Conservation (phyloP, 2,888 invertebrate genomes). For the Paralinhomoeus sp. region DNA sequence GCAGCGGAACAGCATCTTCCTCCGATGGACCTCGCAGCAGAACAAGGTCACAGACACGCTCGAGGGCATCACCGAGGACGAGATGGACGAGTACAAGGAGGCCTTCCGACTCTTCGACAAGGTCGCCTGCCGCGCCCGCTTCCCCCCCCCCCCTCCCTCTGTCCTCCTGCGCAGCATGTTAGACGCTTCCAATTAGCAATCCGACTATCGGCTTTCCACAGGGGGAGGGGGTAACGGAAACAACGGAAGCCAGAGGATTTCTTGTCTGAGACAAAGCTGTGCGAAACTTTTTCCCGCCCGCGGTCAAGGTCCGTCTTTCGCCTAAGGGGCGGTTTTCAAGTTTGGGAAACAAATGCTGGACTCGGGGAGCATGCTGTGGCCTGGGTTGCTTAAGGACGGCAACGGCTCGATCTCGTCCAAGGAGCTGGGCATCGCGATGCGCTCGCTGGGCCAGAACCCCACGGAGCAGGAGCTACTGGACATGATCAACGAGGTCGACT, state of each 20-base stretch:
- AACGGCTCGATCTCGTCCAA: slow-evolving; percentile 25
- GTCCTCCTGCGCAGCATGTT: too few relatives aligned
- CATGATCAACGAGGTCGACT: slow-evolving; percentile 21
- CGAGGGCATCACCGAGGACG: slow-evolving; percentile 23
- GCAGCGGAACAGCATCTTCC: neutral
- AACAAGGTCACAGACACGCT: slow-evolving; percentile 11
- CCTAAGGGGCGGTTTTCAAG: too few relatives aligned
- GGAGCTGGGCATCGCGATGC: slow-evolving; percentile 28
- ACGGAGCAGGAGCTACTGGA: slow-evolving; percentile 27
- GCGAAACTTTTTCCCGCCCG: too few relatives aligned
- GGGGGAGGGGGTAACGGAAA: too few relatives aligned
- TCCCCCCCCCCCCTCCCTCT: too few relatives aligned
- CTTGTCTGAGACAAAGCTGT: too few relatives aligned
- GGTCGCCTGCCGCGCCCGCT: slow-evolving; percentile 8
- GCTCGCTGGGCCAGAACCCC: slow-evolving; percentile 27
- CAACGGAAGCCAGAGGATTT: too few relatives aligned
- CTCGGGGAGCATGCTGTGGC: too few relatives aligned
- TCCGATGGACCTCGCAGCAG: slow-evolving; percentile 7
- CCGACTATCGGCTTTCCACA: too few relatives aligned
- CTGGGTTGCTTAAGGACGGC: slow-evolving; percentile 22
- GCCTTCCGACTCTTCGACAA: slow-evolving; percentile 25
- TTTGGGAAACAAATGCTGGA: too few relatives aligned
- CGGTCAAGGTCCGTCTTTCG: too few relatives aligned
- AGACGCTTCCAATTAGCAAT: too few relatives aligned
- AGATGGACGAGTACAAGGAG: slow-evolving; percentile 23